Conservation (phyloP, 1,140 invertebrate species). For the Orius laevigatus region DNA sequence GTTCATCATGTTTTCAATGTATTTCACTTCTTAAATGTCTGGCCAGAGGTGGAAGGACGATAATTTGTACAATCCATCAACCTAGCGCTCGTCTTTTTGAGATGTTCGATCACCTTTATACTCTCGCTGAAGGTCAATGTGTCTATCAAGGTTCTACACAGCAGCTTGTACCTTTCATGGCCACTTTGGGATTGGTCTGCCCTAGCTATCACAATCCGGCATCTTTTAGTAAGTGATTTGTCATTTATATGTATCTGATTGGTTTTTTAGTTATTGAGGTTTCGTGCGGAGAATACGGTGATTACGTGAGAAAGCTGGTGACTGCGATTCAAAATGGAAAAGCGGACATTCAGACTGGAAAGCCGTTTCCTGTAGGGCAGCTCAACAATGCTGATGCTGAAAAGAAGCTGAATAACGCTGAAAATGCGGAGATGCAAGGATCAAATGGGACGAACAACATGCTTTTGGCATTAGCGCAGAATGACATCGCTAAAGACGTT, state of each 20-base stretch:
- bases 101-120: constrained; percentile 88
- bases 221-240: constrained; percentile 74
- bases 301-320: constrained; percentile 68
- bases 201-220: constrained; percentile 91
- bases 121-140: constrained; percentile 72
- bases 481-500: constrained; percentile 47
- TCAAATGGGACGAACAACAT: constrained; percentile 23
- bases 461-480: constrained; percentile 38
- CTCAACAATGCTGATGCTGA: constrained; percentile 37
- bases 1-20: constrained; percentile 76
- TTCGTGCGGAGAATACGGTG: constrained; percentile 86
- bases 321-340: constrained; percentile 69
- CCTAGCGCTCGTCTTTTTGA: constrained; percentile 88
- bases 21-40: constrained; percentile 63
- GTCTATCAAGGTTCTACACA: constrained; percentile 67
- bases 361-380: constrained; percentile 41
- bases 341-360: constrained; percentile 48
- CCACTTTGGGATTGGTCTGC: constrained; percentile 58
- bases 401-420: constrained; percentile 25
- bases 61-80: constrained; percentile 93
- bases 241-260: no score
- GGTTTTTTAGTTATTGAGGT: constrained; percentile 75
- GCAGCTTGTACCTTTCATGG: constrained; percentile 66
- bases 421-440: constrained; percentile 5
- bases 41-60: constrained; percentile 71